Conservation (phyloP, 1,140 invertebrate species). For the Zeugodacus cucurbitae region DNA sequence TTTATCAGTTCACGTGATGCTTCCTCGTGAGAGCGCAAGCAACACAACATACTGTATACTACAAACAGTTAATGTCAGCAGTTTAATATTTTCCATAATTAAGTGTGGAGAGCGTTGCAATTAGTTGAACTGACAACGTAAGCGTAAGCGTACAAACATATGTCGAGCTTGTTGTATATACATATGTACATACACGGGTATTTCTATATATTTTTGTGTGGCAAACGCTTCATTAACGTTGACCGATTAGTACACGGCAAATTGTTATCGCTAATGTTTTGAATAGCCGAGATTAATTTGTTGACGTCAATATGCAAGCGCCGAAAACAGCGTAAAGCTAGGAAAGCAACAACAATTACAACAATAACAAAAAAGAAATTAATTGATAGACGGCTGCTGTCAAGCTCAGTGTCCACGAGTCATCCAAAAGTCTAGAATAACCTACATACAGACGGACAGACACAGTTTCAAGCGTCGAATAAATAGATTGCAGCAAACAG, state of each 20-base stretch:
- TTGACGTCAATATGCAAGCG: slow-evolving; percentile 9
- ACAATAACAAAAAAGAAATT: neutral
- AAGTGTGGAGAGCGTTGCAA: neutral
- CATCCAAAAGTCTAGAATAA: neutral
- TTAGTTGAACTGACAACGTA: neutral
- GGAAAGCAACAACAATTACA: neutral
- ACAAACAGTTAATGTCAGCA: neutral
- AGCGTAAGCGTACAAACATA: too few relatives aligned
- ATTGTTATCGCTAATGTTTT: slow-evolving; percentile 5
- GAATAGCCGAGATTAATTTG: slow-evolving; percentile 5
- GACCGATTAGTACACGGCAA: neutral
- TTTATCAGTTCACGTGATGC: neutral
- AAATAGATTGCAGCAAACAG: neutral
- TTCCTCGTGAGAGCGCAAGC: neutral
- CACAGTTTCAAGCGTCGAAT: too few relatives aligned
- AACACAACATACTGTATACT: neutral
- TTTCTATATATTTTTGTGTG: neutral
- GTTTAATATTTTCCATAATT: neutral
- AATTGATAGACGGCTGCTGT: neutral
- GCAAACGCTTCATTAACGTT: neutral
- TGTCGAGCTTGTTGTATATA: neutral
- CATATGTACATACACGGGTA: neutral
- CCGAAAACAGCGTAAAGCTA: neutral
- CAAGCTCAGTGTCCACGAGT: neutral
- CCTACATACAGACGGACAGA: neutral